phyloP scores from a whole-genome alignment of 2,888 invertebrate species.

The Punctoribates punctum region DNA sequence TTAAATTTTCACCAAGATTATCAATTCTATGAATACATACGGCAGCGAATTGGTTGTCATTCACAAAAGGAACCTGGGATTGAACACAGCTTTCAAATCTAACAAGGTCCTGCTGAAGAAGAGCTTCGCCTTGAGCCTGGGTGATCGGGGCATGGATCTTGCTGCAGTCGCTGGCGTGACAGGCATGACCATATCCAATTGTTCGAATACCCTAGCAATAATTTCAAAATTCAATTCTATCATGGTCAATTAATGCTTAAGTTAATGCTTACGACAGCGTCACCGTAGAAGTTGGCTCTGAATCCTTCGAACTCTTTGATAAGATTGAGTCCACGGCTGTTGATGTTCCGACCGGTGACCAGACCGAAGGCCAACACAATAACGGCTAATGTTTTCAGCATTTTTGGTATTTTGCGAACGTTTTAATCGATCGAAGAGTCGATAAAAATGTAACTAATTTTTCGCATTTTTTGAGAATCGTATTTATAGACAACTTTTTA shows the following conservation, averaged over 20 bases:
- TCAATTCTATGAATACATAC: not conserved
- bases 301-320: constrained; percentile 39
- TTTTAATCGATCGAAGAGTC: not conserved
- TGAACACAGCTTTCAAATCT: constrained; percentile 10
- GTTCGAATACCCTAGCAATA: not conserved
- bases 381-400: not conserved
- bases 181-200: constrained; percentile 14
- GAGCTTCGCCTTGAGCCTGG: not conserved
- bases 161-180: constrained; percentile 13
- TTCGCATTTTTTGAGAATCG: not conserved
- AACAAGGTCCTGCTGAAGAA: not conserved
- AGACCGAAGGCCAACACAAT: not conserved
- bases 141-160: not conserved
- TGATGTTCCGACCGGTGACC: not conserved
- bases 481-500: too few species aligned
- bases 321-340: not conserved
- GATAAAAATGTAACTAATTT: not conserved
- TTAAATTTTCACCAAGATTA: too few species aligned
- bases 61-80: not conserved
- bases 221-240: not conserved
- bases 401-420: not conserved
- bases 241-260: not conserved
- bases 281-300: constrained; percentile 32
- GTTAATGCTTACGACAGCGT: not conserved
- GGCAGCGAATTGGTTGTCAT: constrained; percentile 22